phyloP scores from a whole-genome alignment of 2,888 invertebrate genomes.

The Cantharis lateralis region DNA sequence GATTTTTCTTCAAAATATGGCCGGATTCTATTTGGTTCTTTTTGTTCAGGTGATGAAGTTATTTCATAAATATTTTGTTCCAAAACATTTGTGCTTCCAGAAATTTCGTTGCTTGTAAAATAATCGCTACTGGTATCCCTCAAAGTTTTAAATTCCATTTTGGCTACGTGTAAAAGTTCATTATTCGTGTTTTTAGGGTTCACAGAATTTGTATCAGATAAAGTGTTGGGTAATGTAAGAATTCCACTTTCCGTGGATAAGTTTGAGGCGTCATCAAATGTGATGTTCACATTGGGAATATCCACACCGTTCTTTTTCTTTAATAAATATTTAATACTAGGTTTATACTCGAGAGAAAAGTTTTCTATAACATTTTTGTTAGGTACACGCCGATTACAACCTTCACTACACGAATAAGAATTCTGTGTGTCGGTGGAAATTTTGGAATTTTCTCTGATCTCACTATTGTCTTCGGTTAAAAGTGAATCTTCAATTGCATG shows the following conservation, averaged over 20 bases:
- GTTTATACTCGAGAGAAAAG: constrained; percentile 16
- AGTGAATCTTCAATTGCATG: constrained; percentile 14
- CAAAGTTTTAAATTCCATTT: background rate
- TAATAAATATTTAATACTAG: constrained; percentile 10
- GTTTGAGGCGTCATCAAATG: constrained; percentile 22
- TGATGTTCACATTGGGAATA: background rate
- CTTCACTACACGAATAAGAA: background rate
- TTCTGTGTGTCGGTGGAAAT: background rate
- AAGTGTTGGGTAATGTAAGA: constrained; percentile 41
- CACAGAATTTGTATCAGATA: background rate
- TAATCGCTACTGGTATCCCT: constrained; percentile 47
- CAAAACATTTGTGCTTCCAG: constrained; percentile 34
- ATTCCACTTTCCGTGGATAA: constrained; percentile 50
- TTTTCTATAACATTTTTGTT: constrained; percentile 16
- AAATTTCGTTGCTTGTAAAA: constrained; percentile 46
- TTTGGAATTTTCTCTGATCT: background rate
- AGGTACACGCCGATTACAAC: background rate
- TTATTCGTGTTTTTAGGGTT: background rate
- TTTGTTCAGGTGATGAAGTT: background rate
- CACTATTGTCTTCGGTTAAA: background rate
- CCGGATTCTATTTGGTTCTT: background rate
- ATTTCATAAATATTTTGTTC: constrained; percentile 43
- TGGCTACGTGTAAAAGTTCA: background rate
- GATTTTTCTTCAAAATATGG: background rate
- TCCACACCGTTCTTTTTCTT: background rate